These are phyloP conservation scores for Hydraecia micacea DNA, from an alignment of 2,888 invertebrate species.

Conservation along the genomic window DNA sequence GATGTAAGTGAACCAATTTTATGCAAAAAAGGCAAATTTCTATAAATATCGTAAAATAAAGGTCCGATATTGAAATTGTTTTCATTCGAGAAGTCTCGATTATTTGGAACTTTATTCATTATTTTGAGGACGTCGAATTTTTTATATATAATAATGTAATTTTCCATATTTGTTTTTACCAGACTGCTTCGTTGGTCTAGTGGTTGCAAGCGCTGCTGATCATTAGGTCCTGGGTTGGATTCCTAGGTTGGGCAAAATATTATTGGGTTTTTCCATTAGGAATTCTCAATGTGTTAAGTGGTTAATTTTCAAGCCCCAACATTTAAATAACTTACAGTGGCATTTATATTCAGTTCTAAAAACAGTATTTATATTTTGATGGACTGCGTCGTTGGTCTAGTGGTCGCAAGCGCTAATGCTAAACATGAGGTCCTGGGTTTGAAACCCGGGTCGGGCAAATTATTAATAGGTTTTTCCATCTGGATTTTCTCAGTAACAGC, in stretches of 20 bases:
- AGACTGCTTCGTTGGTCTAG: background rate
- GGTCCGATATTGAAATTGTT: slow-evolving; percentile 27
- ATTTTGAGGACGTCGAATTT: background rate
- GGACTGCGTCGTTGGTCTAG: too few species aligned
- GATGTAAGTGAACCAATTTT: slow-evolving; percentile 32
- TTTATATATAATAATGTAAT: background rate
- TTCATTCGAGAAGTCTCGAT: background rate
- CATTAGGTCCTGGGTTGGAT: background rate
- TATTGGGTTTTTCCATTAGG: background rate
- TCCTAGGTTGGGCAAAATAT: background rate
- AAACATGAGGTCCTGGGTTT: too few species aligned
- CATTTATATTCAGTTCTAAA: too few species aligned
- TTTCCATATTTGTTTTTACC: background rate
- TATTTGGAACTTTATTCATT: background rate
- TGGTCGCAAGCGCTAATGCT: too few species aligned
- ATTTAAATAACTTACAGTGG: too few species aligned
- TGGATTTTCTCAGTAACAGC: background rate
- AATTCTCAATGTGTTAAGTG: too few species aligned
- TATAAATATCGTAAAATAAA: slow-evolving; percentile 11
- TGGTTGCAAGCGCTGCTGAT: background rate
- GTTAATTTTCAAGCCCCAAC: too few species aligned
- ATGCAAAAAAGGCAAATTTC: slow-evolving; percentile 21
- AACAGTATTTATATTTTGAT: too few species aligned
- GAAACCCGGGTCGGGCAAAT: too few species aligned
- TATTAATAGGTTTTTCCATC: too few species aligned